These are phyloP conservation scores for Propithecus coquereli DNA, from an alignment of 2,113 vertebrate genomes.

Conservation along the genomic window DNA sequence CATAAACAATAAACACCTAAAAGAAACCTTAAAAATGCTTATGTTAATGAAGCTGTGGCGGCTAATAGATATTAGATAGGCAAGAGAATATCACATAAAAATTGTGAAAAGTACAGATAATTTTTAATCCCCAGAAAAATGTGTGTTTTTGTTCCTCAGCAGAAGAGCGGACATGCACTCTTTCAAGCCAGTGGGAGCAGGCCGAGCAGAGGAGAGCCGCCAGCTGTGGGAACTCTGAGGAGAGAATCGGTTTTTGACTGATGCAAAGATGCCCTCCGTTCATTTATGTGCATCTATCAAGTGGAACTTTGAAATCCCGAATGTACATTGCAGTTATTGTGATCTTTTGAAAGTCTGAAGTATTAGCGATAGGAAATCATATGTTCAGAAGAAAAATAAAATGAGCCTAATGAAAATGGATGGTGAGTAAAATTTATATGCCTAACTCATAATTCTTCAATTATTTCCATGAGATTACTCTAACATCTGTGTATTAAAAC, in stretches of 20 bases:
- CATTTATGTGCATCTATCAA: background rate
- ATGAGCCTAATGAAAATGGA: conserved; percentile 20
- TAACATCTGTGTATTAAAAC: conserved; percentile 55
- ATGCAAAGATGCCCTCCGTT: background rate
- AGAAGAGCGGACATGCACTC: background rate
- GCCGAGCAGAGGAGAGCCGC: background rate
- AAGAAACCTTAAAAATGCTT: background rate
- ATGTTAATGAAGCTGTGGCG: background rate
- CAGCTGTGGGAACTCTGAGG: background rate
- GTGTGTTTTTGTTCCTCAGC: background rate
- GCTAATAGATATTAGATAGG: background rate
- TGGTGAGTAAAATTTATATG: conserved; percentile 40
- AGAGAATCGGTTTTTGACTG: background rate
- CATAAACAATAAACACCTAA: background rate
- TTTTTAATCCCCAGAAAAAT: background rate
- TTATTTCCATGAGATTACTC: conserved; percentile 47
- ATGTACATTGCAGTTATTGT: background rate
- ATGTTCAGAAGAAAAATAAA: conserved; percentile 26
- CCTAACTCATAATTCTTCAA: conserved; percentile 39
- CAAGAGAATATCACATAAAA: background rate
- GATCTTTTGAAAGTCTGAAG: conserved; percentile 18
- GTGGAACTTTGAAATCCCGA: background rate
- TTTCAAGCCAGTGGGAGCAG: background rate
- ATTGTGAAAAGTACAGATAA: background rate
- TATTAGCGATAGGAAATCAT: conserved; percentile 19